A percentile compares a stretch with the other conserved stretches of the same genome.
phyloP scores from a whole-genome alignment of 2,888 invertebrate genomes.

The Sesamia inferens region DNA sequence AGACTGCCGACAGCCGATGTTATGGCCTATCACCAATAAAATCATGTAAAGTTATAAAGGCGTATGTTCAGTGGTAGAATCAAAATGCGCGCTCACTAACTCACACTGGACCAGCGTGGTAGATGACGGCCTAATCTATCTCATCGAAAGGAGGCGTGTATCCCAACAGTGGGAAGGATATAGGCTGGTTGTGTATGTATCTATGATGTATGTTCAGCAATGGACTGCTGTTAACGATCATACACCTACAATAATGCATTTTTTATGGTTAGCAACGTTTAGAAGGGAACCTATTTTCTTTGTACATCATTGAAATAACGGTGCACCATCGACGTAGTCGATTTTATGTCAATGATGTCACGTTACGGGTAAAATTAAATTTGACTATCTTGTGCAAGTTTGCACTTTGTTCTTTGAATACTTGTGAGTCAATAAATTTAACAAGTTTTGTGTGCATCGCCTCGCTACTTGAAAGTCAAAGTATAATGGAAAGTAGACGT shows the following conservation, averaged over 20 bases:
- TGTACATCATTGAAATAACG: not conserved
- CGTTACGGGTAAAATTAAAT: slow-evolving; percentile 15
- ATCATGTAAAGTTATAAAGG: too few species aligned
- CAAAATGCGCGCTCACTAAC: too few species aligned
- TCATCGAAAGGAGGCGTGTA: too few species aligned
- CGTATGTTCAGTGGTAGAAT: too few species aligned
- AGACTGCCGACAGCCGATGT: too few species aligned
- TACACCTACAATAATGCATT: not conserved
- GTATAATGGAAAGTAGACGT: slow-evolving; percentile 3
- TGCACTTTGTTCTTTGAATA: slow-evolving; percentile 37
- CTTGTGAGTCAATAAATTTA: slow-evolving; percentile 35
- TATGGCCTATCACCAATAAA: too few species aligned
- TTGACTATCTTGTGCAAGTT: slow-evolving; percentile 20
- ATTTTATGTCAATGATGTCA: not conserved
- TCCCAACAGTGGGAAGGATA: too few species aligned
- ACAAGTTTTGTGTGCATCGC: slow-evolving; percentile 26
- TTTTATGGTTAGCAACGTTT: not conserved
- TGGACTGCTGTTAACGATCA: not conserved
- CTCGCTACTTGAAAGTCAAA: slow-evolving; percentile 16
- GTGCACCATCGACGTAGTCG: not conserved
- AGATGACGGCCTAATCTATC: too few species aligned
- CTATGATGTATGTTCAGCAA: too few species aligned
- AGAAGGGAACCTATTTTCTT: not conserved
- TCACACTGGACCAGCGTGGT: too few species aligned
- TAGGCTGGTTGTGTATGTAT: too few species aligned